Base-by-base conservation (phyloP, 2,797 vertebrate species). In the Champsocephalus esox region DNA sequence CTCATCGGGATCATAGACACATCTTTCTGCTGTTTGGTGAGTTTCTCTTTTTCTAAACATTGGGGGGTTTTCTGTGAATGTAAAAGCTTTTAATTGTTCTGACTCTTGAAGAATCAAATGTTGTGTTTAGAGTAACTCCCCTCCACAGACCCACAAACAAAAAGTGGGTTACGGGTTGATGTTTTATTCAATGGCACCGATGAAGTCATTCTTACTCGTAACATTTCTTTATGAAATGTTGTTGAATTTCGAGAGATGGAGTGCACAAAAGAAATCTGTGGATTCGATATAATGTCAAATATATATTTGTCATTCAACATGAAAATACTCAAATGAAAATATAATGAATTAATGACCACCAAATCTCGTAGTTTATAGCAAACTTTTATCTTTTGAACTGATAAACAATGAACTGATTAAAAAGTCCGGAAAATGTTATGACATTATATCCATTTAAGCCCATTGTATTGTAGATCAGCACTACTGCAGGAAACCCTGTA, bases 1-100 rank as follows among this genome's bases (percentile, higher is more conserved):
- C 94, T 99, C 43, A 96, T 99, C 66, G 98, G 98, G 24, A 98
- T 99, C 88, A 99, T 99, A 91, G 98, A 99, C 92, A 99, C 97
- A 0, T 97, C 96, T 90, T 99, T 99, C 92, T 99, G 98, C 92
- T 99, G 98, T 92, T 95, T 99, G 97, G 98, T 91, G 81, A 85
- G 85, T 84, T 63, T 63, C 1, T 17, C 16, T 43, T 5, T 48
- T 2, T 43, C 41, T 41, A 17, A 54, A 50, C 24, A 0, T 12
- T 63, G 6, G 48, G 6, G 11, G 3, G 13, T 72, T 32, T 72
- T 3, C 34, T 38, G 34, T 41, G 12, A 49, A 43, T 63, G 45
- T 34, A 32, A 8, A 28, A 8, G 13, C 52, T 59, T 46, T 9
- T 16, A 50, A 65, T 45, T 54, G 12, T 13, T 10, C 28, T 66